A percentile compares a stretch with the other conserved stretches of the same genome.
These are phyloP conservation scores for Drosophila imparisetae DNA, from an alignment of 2,888 invertebrate species.

Conservation along the genomic window DNA sequence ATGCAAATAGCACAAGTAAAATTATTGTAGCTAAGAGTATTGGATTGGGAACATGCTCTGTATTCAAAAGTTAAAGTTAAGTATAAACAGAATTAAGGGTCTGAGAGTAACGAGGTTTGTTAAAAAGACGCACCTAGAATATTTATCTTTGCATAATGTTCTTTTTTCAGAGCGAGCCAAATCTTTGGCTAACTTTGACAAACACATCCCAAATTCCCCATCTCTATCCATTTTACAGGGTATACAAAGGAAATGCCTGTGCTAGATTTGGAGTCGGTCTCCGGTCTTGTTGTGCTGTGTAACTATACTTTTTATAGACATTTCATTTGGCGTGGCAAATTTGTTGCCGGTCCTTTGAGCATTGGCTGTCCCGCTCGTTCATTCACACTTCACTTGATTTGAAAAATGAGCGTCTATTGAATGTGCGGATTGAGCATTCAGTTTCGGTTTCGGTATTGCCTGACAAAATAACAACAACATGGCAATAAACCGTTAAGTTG, in stretches of 20 bases:
- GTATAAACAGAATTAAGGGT: not conserved
- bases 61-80: not conserved
- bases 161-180: not conserved
- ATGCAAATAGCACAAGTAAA: conserved; percentile 41
- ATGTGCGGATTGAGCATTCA: conserved; percentile 54
- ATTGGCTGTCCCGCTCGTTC: conserved; percentile 56
- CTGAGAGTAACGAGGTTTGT: not conserved
- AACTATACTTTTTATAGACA: conserved; percentile 58
- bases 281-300: conserved; percentile 47
- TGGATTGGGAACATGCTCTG: not conserved
- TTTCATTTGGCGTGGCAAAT: conserved; percentile 73
- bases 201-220: not conserved
- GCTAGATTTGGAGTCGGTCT: conserved; percentile 8
- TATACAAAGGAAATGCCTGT: not conserved
- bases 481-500: conserved; percentile 78
- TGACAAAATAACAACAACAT: conserved; percentile 58
- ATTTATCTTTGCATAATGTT: not conserved
- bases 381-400: conserved; percentile 80
- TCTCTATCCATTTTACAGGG: not conserved
- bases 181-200: not conserved
- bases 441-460: conserved; percentile 20
- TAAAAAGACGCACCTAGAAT: no score
- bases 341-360: conserved; percentile 62
- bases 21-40: fast-evolving
- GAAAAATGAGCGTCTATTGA: conserved; percentile 78